Conservation (phyloP, 2,888 invertebrate species). For the Drosophila mulleri region DNA sequence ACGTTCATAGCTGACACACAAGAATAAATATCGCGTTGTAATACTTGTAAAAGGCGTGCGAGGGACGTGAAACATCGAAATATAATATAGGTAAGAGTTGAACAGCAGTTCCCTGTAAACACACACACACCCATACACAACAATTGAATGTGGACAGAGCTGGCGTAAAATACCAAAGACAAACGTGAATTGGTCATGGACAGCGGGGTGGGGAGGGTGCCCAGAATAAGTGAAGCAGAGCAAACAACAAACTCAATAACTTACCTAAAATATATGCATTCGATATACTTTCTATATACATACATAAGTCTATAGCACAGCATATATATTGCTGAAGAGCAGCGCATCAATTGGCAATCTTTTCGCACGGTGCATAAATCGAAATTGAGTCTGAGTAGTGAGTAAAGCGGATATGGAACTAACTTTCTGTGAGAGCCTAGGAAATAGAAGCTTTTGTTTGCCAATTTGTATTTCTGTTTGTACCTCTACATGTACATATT, state of each 20-base stretch:
- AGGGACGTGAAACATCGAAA: constrained; percentile 42
- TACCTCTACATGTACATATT: no score
- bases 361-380: not conserved
- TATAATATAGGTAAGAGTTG: constrained; percentile 43
- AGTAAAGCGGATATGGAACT: not conserved
- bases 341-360: constrained; percentile 7
- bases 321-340: not conserved
- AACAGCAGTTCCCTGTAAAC: constrained; percentile 11
- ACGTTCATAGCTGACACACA: constrained; percentile 80
- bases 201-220: not conserved
- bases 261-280: constrained; percentile 1
- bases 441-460: not conserved
- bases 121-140: constrained; percentile 19
- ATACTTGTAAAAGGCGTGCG: constrained; percentile 40
- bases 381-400: not conserved
- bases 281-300: not conserved
- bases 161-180: constrained; percentile 52
- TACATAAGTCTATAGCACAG: not conserved
- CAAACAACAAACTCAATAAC: not conserved
- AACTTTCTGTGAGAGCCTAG: not conserved
- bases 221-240: not conserved
- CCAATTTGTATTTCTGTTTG: no score
- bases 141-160: constrained; percentile 21
- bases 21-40: constrained; percentile 74
- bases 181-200: constrained; percentile 16